These are phyloP conservation scores for Rhinella marina DNA, from an alignment of 2,797 vertebrate species.

Conservation along the genomic window DNA sequence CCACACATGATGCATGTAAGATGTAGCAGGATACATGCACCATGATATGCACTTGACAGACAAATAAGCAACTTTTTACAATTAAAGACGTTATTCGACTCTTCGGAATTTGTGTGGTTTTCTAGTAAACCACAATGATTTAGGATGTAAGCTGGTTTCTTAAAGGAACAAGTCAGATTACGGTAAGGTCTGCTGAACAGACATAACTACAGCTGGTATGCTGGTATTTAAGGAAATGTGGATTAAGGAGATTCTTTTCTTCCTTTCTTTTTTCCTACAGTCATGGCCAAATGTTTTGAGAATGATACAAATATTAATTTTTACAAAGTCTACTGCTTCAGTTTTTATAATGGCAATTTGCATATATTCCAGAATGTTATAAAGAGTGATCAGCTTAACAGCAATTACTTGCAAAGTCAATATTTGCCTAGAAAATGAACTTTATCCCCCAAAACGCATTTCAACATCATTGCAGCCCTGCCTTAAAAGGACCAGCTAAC, in stretches of 20 bases:
- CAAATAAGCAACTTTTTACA: background rate
- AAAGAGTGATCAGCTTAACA: too few relatives aligned
- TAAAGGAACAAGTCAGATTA: background rate
- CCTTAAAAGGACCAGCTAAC: too few relatives aligned
- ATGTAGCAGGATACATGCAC: background rate
- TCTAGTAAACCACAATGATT: background rate
- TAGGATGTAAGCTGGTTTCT: background rate
- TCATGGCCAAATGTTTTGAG: too few relatives aligned
- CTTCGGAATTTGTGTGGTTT: slow-evolving; percentile 8
- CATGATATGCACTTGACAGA: slow-evolving; percentile 9
- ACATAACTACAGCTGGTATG: background rate
- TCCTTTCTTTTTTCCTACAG: background rate
- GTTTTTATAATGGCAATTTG: too few relatives aligned
- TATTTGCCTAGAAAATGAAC: too few relatives aligned
- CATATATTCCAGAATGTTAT: too few relatives aligned
- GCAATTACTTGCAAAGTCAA: too few relatives aligned
- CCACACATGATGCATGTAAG: slow-evolving; percentile 8
- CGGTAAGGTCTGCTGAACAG: background rate
- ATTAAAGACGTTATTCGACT: background rate
- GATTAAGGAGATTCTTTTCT: background rate
- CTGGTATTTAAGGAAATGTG: background rate
- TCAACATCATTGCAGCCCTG: too few relatives aligned
- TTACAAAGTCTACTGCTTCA: too few relatives aligned
- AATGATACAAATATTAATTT: too few relatives aligned
- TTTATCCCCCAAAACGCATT: too few relatives aligned